Evolutionary conservation across 2,797 vertebrate genomes (phyloP).

Genomic region (Agapornis canus): DNA sequence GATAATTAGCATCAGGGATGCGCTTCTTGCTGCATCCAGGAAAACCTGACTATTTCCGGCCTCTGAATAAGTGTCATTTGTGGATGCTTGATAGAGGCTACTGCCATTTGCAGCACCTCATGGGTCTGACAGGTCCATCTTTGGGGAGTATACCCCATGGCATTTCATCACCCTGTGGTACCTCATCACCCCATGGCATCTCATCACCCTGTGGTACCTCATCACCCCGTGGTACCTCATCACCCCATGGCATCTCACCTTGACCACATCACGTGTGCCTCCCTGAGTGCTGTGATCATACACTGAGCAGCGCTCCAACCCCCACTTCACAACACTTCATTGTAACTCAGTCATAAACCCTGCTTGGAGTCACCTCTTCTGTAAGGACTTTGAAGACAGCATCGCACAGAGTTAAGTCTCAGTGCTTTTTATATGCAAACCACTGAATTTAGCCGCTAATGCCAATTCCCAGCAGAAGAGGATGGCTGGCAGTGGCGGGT

Average conservation of each 20-base stretch:
- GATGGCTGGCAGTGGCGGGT: background rate
- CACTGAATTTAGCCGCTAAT: slow-evolving; percentile 47
- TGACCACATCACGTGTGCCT: background rate
- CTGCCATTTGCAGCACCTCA: background rate
- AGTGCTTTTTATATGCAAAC: slow-evolving; percentile 33
- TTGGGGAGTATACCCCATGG: background rate
- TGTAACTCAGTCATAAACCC: background rate
- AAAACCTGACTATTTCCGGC: background rate
- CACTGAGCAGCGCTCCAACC: rapidly evolving
- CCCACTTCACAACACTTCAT: background rate
- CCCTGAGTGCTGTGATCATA: background rate
- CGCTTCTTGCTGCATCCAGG: background rate
- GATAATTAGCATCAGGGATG: background rate
- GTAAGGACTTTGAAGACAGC: background rate
- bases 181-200: background rate
- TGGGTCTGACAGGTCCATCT: background rate
- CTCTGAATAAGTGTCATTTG: rapidly evolving
- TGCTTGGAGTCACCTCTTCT: background rate
- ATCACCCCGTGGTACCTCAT: background rate
- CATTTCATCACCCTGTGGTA: background rate
- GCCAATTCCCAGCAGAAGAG: slow-evolving; percentile 53
- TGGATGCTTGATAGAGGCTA: rapidly evolving
- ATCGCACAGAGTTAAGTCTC: background rate
- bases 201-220: background rate
- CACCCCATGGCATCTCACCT: background rate